Evolutionary conservation across 2,888 invertebrate species (phyloP).

Genomic region (Griposia aprilina): DNA sequence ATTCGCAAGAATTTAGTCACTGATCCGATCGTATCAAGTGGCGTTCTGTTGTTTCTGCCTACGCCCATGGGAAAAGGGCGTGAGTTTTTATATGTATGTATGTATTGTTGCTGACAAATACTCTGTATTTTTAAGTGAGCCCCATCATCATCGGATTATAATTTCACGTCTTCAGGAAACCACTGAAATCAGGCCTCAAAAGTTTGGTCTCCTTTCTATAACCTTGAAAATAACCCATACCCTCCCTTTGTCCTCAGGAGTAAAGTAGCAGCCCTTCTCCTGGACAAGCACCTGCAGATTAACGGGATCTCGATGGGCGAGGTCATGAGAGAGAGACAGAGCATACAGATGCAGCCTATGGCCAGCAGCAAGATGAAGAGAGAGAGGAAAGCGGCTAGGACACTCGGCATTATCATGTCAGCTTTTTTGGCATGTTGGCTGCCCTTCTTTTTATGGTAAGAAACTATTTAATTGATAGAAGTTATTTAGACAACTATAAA

Average conservation of each 20-base stretch:
- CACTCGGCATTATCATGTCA: constrained; percentile 98
- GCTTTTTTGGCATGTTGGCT: constrained; percentile 98
- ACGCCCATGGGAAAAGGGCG: too few species aligned
- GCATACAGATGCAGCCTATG: constrained; percentile 93
- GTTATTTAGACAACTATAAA: not conserved
- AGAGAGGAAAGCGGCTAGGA: constrained; percentile 97
- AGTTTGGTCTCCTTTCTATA: not conserved
- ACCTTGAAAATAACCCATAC: not conserved
- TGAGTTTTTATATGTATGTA: too few species aligned
- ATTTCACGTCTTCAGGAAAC: too few species aligned
- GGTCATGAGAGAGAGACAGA: constrained; percentile 90
- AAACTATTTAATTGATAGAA: not conserved
- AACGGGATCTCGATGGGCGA: constrained; percentile 95
- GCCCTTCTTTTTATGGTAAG: constrained; percentile 98
- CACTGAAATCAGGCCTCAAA: too few species aligned
- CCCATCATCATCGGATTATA: too few species aligned
- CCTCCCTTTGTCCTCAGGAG: constrained; percentile 90
- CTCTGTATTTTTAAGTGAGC: too few species aligned
- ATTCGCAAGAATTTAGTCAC: too few species aligned
- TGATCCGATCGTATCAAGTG: too few species aligned
- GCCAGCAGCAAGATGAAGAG: constrained; percentile 96
- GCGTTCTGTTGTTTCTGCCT: too few species aligned
- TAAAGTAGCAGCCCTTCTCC: constrained; percentile 96
- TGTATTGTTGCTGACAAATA: too few species aligned
- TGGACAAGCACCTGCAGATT: constrained; percentile 97